Conservation (phyloP, 2,797 vertebrate species). For the Sebastes matsubarae region DNA sequence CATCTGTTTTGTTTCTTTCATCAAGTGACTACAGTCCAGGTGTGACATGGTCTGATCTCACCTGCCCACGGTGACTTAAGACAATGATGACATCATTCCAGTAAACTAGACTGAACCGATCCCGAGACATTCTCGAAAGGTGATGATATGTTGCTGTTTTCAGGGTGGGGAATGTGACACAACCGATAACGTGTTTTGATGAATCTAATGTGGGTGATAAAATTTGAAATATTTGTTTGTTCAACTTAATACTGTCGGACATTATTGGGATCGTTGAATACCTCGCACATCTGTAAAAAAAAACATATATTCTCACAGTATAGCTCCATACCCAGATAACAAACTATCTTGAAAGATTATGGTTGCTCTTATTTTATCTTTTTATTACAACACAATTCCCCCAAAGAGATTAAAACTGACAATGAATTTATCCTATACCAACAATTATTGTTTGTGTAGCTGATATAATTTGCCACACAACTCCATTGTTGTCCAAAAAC, state of each 20-base stretch:
- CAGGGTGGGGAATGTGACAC: not conserved
- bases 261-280: not conserved
- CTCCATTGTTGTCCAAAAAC: not conserved
- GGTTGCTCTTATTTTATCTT: not conserved
- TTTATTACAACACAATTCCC: not conserved
- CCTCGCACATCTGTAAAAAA: not conserved
- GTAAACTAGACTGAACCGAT: not conserved
- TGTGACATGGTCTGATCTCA: constrained; percentile 11
- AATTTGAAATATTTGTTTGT: not conserved
- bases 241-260: not conserved
- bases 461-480: not conserved
- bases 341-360: not conserved
- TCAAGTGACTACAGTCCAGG: not conserved
- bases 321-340: not conserved
- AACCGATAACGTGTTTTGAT: not conserved
- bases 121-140: not conserved
- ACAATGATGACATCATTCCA: not conserved
- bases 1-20: not conserved
- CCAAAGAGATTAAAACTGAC: not conserved
- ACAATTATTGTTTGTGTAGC: too few relatives aligned
- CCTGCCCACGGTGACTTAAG: not conserved
- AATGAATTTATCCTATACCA: not conserved
- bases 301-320: not conserved
- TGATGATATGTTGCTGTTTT: not conserved
- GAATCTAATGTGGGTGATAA: not conserved